These are phyloP conservation scores for Grantiella picta DNA, from an alignment of 2,113 vertebrate species.

Conservation along the genomic window DNA sequence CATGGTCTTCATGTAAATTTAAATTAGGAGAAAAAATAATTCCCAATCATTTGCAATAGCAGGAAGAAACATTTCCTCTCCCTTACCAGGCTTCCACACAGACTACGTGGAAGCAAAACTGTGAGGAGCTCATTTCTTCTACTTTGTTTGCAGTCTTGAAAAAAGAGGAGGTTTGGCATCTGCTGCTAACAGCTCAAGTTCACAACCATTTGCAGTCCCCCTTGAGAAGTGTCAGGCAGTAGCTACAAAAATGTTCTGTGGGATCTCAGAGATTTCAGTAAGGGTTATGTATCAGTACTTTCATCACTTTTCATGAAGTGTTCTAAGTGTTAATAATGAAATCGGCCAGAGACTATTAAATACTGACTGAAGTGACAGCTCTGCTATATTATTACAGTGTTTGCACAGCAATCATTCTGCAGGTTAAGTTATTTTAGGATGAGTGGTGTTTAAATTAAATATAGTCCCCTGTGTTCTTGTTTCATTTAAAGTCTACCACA, in stretches of 20 bases:
- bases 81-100: neutral
- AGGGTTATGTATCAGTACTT: neutral
- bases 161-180: neutral
- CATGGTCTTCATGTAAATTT: neutral
- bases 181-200: neutral
- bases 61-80: neutral
- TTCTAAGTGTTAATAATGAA: slow-evolving; percentile 45
- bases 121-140: neutral
- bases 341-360: slow-evolving; percentile 46
- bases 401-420: slow-evolving; percentile 46
- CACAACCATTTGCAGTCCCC: neutral
- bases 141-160: neutral
- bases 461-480: slow-evolving; percentile 33
- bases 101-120: neutral
- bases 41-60: neutral
- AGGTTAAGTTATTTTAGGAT: slow-evolving; percentile 55
- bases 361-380: slow-evolving; percentile 30
- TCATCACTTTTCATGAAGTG: neutral
- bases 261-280: neutral
- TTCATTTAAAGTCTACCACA: slow-evolving; percentile 29
- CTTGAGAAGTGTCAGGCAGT: neutral
- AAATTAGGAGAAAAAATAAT: neutral
- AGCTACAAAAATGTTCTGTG: neutral
- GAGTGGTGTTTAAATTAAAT: slow-evolving; percentile 55
- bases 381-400: slow-evolving; percentile 16